Conservation (phyloP, 2,113 vertebrate species). For the Myotis davidii region DNA sequence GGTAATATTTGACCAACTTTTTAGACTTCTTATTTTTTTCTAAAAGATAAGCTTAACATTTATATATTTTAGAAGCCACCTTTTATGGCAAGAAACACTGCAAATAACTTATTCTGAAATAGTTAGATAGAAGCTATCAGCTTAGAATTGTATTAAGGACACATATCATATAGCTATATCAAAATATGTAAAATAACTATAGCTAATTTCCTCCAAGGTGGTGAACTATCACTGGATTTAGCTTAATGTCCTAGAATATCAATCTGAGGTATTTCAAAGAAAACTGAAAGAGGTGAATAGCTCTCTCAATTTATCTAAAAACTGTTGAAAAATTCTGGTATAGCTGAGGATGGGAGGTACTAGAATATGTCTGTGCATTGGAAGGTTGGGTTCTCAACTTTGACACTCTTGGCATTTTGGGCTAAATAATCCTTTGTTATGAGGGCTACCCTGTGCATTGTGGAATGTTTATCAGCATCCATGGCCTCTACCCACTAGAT, state of each 20-base stretch:
- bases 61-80: background rate
- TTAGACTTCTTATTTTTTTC: conserved; percentile 4
- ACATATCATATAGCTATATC: background rate
- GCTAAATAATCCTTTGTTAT: background rate
- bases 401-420: background rate
- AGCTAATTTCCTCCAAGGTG: background rate
- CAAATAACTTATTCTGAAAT: background rate
- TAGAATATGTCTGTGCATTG: background rate
- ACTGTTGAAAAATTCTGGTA: background rate
- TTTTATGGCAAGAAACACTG: background rate
- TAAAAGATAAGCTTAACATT: background rate
- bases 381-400: background rate
- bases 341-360: background rate
- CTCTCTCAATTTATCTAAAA: background rate
- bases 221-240: background rate
- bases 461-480: background rate
- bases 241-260: background rate
- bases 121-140: background rate
- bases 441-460: background rate
- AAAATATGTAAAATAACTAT: conserved; percentile 21
- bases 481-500: background rate
- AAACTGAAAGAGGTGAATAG: background rate
- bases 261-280: background rate
- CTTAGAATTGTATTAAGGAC: background rate
- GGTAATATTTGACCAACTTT: background rate